A percentile compares a stretch with the other conserved stretches of the same genome.
Evolutionary conservation across 2,888 invertebrate genomes (phyloP).

Genomic region (Prenolepis imparis): DNA sequence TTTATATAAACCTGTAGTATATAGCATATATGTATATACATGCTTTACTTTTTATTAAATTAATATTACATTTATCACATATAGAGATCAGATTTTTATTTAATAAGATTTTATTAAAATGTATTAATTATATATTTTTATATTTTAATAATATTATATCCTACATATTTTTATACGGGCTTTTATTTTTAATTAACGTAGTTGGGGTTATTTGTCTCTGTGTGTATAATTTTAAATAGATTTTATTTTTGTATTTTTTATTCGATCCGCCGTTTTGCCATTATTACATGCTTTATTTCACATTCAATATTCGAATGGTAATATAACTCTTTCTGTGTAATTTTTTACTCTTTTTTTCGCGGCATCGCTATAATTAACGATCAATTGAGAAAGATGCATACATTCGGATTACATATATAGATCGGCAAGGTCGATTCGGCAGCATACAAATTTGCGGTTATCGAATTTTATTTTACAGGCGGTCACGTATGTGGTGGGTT

Average conservation of each 20-base stretch:
- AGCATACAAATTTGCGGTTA: constrained; percentile 68
- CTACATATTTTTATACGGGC: background rate
- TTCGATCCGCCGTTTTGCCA: background rate
- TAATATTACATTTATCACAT: background rate
- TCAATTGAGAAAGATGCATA: constrained; percentile 34
- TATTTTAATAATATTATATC: background rate
- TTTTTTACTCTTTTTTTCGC: background rate
- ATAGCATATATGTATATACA: background rate
- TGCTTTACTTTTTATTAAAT: background rate
- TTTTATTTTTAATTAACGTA: background rate
- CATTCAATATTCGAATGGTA: background rate
- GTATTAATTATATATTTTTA: background rate
- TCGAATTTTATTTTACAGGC: constrained; percentile 60
- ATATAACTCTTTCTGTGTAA: background rate
- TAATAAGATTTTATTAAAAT: background rate
- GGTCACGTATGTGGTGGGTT: background rate
- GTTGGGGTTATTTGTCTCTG: background rate
- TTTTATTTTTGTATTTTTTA: constrained; percentile 16
- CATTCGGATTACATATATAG: constrained; percentile 53
- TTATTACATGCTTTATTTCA: constrained; percentile 2
- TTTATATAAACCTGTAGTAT: background rate
- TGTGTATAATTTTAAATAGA: background rate
- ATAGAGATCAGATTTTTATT: background rate
- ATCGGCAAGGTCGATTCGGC: constrained; percentile 57
- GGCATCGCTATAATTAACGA: constrained; percentile 21